A percentile compares a stretch with the other conserved stretches of the same genome.
These are phyloP conservation scores for Cremastinae sp. DNA, from an alignment of 2,888 invertebrate genomes.

Conservation along the genomic window DNA sequence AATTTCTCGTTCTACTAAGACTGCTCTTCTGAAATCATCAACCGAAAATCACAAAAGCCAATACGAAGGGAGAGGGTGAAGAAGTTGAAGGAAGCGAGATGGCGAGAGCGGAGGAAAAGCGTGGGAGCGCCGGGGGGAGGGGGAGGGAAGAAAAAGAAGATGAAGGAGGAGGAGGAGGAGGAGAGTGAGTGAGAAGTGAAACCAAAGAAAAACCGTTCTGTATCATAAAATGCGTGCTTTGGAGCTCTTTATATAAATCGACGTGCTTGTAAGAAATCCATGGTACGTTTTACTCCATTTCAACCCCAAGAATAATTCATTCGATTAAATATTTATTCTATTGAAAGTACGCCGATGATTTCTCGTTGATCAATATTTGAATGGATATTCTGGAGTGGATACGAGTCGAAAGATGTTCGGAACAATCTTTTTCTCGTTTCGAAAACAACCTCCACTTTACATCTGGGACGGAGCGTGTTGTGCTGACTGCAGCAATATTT, in stretches of 20 bases:
- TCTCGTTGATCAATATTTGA: neutral
- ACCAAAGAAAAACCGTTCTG: constrained; percentile 61
- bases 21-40: constrained; percentile 63
- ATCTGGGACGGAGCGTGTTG: no score
- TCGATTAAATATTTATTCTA: neutral
- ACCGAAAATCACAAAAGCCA: constrained; percentile 46
- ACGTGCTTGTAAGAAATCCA: constrained; percentile 71
- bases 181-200: constrained; percentile 17
- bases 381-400: no score
- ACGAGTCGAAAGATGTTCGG: no score
- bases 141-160: constrained; percentile 30
- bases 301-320: neutral
- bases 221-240: constrained; percentile 73
- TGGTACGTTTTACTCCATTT: constrained; percentile 33
- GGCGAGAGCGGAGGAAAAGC: constrained; percentile 2
- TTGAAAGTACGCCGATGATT: neutral
- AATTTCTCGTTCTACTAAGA: constrained; percentile 69
- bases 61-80: constrained; percentile 15
- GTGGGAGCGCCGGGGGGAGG: constrained; percentile 50
- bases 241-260: constrained; percentile 76
- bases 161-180: neutral
- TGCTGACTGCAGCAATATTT: no score
- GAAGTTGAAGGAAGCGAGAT: neutral
- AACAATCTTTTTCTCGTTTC: no score
- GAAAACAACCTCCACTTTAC: no score